phyloP scores from a whole-genome alignment of 2,888 invertebrate species.

The Drosophila robusta region DNA sequence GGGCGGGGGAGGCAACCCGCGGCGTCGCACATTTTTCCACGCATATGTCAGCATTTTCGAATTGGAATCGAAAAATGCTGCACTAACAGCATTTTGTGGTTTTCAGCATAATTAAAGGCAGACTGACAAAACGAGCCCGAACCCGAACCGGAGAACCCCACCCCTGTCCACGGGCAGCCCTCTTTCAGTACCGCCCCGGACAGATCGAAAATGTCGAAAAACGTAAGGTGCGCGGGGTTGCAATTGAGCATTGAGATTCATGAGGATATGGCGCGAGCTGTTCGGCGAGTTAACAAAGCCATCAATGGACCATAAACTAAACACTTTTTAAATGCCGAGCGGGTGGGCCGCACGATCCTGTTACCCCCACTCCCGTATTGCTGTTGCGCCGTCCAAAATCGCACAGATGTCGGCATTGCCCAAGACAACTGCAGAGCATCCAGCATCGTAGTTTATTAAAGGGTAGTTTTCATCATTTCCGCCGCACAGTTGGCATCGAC shows the following conservation, averaged over 20 bases:
- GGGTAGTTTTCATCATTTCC: constrained; percentile 84
- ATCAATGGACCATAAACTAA: constrained; percentile 85
- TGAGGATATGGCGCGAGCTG: constrained; percentile 51
- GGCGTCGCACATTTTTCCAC: constrained; percentile 68
- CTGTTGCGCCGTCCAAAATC: constrained; percentile 54
- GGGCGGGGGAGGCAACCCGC: constrained; percentile 51
- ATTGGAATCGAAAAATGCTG: constrained; percentile 73
- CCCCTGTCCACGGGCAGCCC: constrained; percentile 18
- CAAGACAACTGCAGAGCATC: constrained; percentile 34
- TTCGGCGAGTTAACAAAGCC: constrained; percentile 83
- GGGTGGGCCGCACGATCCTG: constrained; percentile 48
- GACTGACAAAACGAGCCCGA: constrained; percentile 52
- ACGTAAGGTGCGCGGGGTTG: constrained; percentile 79
- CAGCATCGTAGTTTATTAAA: constrained; percentile 71
- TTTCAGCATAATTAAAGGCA: constrained; percentile 82
- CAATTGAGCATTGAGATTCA: constrained; percentile 60
- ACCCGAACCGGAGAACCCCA: background rate
- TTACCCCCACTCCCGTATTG: constrained; percentile 12
- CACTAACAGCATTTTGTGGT: constrained; percentile 83
- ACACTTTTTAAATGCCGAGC: constrained; percentile 81
- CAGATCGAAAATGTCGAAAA: constrained; percentile 83
- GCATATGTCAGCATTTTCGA: constrained; percentile 85
- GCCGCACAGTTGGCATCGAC: constrained; percentile 69
- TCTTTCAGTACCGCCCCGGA: constrained; percentile 66
- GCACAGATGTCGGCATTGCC: constrained; percentile 78